Evolutionary conservation across 2,113 vertebrate genomes (phyloP).

Genomic region (Ellobius talpinus): DNA sequence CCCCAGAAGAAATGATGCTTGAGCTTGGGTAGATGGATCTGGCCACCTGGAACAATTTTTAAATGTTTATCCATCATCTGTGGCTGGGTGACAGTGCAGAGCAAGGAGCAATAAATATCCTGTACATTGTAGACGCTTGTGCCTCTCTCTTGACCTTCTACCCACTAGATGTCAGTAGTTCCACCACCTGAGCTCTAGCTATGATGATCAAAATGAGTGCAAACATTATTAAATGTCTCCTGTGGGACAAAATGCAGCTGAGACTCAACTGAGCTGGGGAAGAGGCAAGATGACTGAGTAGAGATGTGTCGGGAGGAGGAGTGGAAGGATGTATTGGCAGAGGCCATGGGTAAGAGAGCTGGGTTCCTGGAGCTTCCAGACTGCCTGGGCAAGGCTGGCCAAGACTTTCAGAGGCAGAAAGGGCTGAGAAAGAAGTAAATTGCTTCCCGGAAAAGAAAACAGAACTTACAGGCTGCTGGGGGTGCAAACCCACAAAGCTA

Average conservation of each 20-base stretch:
- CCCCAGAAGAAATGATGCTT: neutral
- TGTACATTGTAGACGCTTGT: neutral
- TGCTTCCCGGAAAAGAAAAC: constrained; percentile 60
- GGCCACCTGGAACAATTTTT: neutral
- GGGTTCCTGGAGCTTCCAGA: neutral
- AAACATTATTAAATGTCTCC: neutral
- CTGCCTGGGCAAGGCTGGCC: neutral
- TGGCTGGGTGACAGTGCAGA: too few relatives aligned
- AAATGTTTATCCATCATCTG: too few relatives aligned
- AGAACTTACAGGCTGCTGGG: neutral
- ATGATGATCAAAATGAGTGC: neutral
- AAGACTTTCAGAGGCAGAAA: neutral
- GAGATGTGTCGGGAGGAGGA: neutral
- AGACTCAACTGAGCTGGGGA: neutral
- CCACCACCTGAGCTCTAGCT: neutral
- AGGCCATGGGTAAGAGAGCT: neutral
- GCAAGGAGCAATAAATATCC: neutral
- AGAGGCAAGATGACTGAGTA: neutral
- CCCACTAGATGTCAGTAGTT: neutral
- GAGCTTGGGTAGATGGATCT: neutral
- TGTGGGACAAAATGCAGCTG: neutral
- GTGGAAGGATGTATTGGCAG: neutral
- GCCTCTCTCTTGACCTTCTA: neutral
- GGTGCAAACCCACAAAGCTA: neutral
- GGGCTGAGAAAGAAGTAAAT: constrained; percentile 20